Base-by-base conservation (phyloP, 1,140 invertebrate genomes). In the Battus philenor region DNA sequence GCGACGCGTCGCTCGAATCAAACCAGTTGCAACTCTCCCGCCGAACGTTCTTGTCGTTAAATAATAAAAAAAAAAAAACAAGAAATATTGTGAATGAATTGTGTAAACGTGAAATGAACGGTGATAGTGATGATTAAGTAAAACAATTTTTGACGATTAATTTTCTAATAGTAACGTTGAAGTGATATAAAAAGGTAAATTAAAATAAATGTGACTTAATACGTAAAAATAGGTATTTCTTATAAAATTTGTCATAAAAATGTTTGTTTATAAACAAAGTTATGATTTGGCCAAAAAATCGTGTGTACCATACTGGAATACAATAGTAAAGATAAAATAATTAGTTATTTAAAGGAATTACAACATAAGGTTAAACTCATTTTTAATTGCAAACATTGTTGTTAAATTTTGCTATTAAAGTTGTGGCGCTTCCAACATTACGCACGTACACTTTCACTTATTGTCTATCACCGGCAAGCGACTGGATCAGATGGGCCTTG, bases 401-500 rank as follows among this genome's bases (percentile, higher is more conserved):
- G n/a, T n/a, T n/a, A n/a, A n/a, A n/a, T n/a, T n/a, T n/a, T n/a
- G n/a, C n/a, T n/a, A n/a, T n/a, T n/a, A n/a, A 47, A 29, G 32
- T 32, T 20, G 22, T 29, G 9, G 13, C 26, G 22, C 7, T 27
- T 6, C 24, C 18, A 29, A 41, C 26, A n/a, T 41, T 41, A 29
- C 24, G 38, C 15, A 13, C 29, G 38, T 41, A 76, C 24, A 27
- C 75, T 79, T 79, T 79, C 72, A 70, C 71, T 74, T 56, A 56
- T 51, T 59, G 57, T 62, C 56, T 56, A 67, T 70, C 51, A 54
- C 26, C 51, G 45, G 65, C 66, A 71, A 41, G 38, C 38, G 77
- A 81, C 74, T 46, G 74, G 68, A 68, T 70, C 55, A 66, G 59
- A 59, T 62, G 66, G 67, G 74, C 77, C 77, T 81, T 81, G 74